Evolutionary conservation across 2,888 invertebrate species (phyloP).

Genomic region (Apantesis nais): DNA sequence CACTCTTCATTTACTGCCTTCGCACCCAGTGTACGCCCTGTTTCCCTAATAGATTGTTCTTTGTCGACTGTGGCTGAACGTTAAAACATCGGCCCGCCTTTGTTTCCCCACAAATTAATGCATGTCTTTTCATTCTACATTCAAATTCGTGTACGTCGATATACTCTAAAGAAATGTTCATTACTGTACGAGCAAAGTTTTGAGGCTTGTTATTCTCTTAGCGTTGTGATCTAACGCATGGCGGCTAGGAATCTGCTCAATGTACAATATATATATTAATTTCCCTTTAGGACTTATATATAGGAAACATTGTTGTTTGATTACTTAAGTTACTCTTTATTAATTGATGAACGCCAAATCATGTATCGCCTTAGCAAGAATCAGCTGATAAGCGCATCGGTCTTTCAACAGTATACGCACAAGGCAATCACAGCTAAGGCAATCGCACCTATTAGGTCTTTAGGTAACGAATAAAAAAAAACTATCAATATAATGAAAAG

Average conservation of each 20-base stretch:
- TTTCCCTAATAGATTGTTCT: conserved; percentile 79
- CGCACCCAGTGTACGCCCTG: conserved; percentile 61
- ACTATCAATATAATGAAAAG: too few relatives aligned
- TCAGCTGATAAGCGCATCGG: not conserved
- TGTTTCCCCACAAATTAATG: conserved; percentile 70
- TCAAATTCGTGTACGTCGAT: conserved; percentile 16
- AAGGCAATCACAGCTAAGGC: too few relatives aligned
- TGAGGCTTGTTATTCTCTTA: not conserved
- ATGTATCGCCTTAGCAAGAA: not conserved
- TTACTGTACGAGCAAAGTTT: conserved; percentile 16
- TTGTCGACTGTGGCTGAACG: conserved; percentile 64
- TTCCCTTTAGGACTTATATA: not conserved
- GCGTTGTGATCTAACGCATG: conserved; percentile 4
- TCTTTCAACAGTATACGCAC: not conserved
- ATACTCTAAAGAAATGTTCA: conserved; percentile 30
- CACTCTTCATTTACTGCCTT: conserved; percentile 78
- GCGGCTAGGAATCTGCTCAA: not conserved
- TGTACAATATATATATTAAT: not conserved
- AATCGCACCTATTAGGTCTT: too few relatives aligned
- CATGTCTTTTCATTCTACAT: conserved; percentile 57
- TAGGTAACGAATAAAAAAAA: too few relatives aligned
- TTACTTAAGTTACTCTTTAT: not conserved
- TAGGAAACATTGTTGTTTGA: not conserved
- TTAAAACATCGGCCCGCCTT: conserved; percentile 60
- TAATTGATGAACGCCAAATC: not conserved